These are phyloP conservation scores for Salminus brasiliensis DNA, from an alignment of 2,113 vertebrate genomes.

Conservation along the genomic window DNA sequence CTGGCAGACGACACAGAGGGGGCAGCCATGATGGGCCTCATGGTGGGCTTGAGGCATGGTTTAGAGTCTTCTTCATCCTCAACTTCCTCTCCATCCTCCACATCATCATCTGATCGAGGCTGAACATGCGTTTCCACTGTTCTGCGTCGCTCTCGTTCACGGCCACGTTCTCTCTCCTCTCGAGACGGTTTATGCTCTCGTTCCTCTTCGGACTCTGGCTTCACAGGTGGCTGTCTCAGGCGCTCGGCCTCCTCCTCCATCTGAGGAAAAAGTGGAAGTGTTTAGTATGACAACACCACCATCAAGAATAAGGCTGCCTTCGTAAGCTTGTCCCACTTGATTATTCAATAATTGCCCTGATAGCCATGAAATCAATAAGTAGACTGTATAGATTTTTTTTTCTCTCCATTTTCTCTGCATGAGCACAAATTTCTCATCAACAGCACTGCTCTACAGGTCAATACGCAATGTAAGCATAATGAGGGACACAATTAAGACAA, in stretches of 20 bases:
- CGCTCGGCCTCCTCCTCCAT: slow-evolving; percentile 99
- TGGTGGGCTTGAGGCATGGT: slow-evolving; percentile 92
- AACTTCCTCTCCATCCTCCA: slow-evolving; percentile 88
- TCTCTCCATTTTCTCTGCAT: too few relatives aligned
- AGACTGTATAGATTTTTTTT: too few relatives aligned
- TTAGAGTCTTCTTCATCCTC: slow-evolving; percentile 87
- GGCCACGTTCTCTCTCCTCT: slow-evolving; percentile 70
- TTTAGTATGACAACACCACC: neutral
- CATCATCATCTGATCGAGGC: slow-evolving; percentile 84
- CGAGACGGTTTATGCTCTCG: slow-evolving; percentile 78
- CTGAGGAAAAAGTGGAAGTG: slow-evolving; percentile 66
- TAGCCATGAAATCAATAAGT: too few relatives aligned
- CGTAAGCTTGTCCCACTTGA: too few relatives aligned
- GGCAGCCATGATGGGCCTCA: slow-evolving; percentile 93
- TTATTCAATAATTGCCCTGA: too few relatives aligned
- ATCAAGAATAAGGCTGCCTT: neutral
- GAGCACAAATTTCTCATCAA: neutral
- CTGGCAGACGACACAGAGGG: slow-evolving; percentile 95
- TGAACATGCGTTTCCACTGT: slow-evolving; percentile 79
- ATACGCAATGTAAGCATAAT: neutral
- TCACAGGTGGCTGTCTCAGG: slow-evolving; percentile 89
- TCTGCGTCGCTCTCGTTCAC: slow-evolving; percentile 85
- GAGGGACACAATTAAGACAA: neutral
- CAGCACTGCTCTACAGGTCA: neutral
- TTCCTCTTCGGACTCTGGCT: slow-evolving; percentile 87